Evolutionary conservation across 2,888 invertebrate species (phyloP), one percentile per base, ranked within the genome.

Genomic region (Meiosimyza platycephala): DNA sequence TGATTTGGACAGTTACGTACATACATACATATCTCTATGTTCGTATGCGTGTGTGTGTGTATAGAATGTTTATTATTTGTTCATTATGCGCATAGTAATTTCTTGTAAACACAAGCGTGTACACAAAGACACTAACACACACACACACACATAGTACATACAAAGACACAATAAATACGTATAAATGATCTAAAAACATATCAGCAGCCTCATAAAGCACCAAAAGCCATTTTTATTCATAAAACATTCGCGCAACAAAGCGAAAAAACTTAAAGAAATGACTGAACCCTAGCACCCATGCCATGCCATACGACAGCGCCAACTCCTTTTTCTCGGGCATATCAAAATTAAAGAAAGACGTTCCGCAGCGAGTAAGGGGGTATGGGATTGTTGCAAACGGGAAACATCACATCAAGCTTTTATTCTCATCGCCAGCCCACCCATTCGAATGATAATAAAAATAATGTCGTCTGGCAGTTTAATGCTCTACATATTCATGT

Each of bases 401-500:
- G 9, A 40, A 54, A n/a, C 22, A 22, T 13, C 55, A 28, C 16
- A 54, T 55, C 15, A 11, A 47, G 47, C 12, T 50, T 12, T 22
- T 60, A 40, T 72, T 52, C 15, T 48, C 51, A 66, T 15, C 52
- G 47, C 54, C 50, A 13, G 63, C 68, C 74, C 71, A 68, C 71
- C 67, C 74, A 66, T 77, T 74, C 77, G 75, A 72, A 76, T 79
- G 79, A 79, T 78, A 82, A 80, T 80, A 78, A 81, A 78, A 81
- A 82, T 80, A 83, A 79, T 79, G 79, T 79, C 76, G 82, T 78
- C 82, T 79, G 79, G 77, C 70, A 72, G 75, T 75, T 79, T 83
- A 83, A 82, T 83, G 82, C 83, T 80, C 79, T 80, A 83, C 82
- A 82, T 83, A 82, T 83, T 83, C 83, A 82, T 82, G 81, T 82